These are phyloP conservation scores for Metridium senile DNA, from an alignment of 92 coral and sea anemone species.

Conservation along the genomic window DNA sequence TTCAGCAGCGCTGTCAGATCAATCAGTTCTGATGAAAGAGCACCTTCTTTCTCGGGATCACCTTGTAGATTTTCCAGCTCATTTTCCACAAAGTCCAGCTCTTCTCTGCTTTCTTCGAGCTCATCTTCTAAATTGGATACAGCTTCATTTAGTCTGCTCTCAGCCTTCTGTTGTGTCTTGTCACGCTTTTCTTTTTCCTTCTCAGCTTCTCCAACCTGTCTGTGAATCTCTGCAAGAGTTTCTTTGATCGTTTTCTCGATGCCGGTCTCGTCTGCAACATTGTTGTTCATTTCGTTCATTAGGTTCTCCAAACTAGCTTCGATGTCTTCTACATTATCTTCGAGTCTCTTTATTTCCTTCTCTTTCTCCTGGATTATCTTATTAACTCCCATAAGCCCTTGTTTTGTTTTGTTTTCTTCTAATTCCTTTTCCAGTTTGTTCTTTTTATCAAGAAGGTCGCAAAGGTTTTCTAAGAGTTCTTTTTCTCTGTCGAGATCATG, in stretches of 20 bases:
- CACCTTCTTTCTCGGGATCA: slow-evolving; percentile 7
- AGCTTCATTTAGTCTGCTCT: slow-evolving; percentile 2
- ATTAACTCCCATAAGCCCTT: slow-evolving; percentile 18
- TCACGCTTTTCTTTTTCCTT: slow-evolving; percentile 7
- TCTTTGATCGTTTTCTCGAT: slow-evolving; percentile 9
- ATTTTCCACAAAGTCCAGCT: slow-evolving; percentile 30
- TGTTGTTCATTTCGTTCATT: background rate
- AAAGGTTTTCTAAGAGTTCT: background rate
- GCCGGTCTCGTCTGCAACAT: background rate
- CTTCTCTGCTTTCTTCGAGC: slow-evolving; percentile 24
- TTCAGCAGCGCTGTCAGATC: slow-evolving; percentile 43
- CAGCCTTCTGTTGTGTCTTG: background rate
- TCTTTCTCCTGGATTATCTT: slow-evolving; percentile 18
- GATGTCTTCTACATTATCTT: slow-evolving; percentile 24
- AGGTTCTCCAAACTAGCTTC: slow-evolving; percentile 3
- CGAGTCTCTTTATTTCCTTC: slow-evolving; percentile 17
- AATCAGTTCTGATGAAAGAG: slow-evolving; percentile 20
- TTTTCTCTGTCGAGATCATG: background rate
- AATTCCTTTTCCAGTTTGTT: background rate
- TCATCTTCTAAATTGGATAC: slow-evolving; percentile 39
- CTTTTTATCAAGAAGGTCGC: slow-evolving; percentile 7
- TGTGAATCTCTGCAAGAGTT: slow-evolving; percentile 12
- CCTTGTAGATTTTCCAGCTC: slow-evolving; percentile 21
- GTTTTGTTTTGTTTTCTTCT: background rate
- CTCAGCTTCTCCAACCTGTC: slow-evolving; percentile 10